Conservation (phyloP, 2,113 vertebrate species). For the Pterocles orientalis region DNA sequence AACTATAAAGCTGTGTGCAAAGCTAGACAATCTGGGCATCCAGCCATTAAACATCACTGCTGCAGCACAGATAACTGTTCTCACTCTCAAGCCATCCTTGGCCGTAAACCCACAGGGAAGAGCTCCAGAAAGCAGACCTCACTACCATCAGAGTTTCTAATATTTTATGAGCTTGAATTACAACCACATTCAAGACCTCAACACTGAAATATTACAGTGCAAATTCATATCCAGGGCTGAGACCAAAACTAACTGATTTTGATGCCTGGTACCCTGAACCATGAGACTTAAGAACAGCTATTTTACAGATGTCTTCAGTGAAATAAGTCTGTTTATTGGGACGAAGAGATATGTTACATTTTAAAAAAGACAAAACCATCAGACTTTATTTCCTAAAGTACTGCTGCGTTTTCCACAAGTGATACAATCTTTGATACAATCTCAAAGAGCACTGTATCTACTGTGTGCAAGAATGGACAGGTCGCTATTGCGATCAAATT, state of each 20-base stretch:
- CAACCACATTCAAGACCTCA: not conserved
- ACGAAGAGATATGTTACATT: not conserved
- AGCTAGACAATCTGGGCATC: conserved; percentile 83
- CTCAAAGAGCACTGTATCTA: not conserved
- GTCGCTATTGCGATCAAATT: not conserved
- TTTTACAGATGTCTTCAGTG: not conserved
- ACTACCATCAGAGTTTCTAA: conserved; percentile 12
- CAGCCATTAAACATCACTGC: conserved; percentile 86
- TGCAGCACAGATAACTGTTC: conserved; percentile 76
- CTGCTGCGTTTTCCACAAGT: not conserved
- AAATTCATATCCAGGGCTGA: not conserved
- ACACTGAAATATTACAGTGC: not conserved
- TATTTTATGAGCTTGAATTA: conserved; percentile 23
- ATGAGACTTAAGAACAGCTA: not conserved
- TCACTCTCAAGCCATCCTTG: conserved; percentile 74
- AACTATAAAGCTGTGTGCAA: conserved; percentile 74
- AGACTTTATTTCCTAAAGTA: not conserved
- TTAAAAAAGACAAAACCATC: not conserved
- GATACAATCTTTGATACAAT: not conserved
- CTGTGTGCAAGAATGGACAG: not conserved
- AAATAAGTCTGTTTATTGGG: not conserved
- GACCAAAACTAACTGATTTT: not conserved
- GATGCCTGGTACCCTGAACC: not conserved
- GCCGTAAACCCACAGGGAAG: conserved; percentile 74
- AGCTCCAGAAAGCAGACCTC: conserved; percentile 61